Conservation (phyloP, 2,113 vertebrate species). For the Callocephalon fimbriatum region DNA sequence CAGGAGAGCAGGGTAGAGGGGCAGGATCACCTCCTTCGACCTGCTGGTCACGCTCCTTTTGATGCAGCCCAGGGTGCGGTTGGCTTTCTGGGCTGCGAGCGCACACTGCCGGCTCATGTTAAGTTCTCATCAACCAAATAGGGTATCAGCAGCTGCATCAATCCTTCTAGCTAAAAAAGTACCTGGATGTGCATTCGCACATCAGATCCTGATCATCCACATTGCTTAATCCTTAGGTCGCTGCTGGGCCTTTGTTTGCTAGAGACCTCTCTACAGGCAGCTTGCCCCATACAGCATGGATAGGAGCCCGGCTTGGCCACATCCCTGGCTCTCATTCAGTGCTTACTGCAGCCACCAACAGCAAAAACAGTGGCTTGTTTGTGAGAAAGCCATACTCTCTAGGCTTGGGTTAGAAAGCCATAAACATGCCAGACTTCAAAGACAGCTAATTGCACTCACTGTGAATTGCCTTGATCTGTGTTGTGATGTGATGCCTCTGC, state of each 20-base stretch:
- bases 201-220: not conserved
- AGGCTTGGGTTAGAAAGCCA: not conserved
- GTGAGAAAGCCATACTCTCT: not conserved
- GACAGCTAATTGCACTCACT: not conserved
- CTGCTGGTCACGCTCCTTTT: no score
- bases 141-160: not conserved
- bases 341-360: not conserved
- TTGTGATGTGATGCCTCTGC: not conserved
- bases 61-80: no score
- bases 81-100: no score
- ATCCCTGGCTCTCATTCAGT: not conserved
- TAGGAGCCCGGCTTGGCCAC: not conserved
- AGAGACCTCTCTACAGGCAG: not conserved
- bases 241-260: not conserved
- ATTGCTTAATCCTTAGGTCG: not conserved
- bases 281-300: not conserved
- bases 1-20: no score
- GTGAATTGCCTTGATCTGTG: not conserved
- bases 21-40: no score
- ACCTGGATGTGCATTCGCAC: not conserved
- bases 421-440: not conserved
- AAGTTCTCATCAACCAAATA: not conserved
- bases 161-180: not conserved
- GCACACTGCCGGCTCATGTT: no score
- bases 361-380: not conserved